A percentile compares a stretch with the other conserved stretches of the same genome.
phyloP scores from a whole-genome alignment of 2,888 invertebrate species.

The Andrena chrysosceles region DNA sequence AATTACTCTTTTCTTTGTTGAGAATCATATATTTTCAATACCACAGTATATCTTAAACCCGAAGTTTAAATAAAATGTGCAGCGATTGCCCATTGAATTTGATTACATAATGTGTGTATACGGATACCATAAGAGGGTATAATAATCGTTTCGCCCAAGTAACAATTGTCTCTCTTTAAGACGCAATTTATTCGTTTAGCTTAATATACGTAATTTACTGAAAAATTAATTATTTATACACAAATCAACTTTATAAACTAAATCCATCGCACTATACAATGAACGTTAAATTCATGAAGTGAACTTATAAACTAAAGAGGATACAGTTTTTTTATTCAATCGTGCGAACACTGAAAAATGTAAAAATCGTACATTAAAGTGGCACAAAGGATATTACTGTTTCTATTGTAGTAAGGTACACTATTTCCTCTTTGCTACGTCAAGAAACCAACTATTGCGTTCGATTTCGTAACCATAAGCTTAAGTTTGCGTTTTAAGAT shows the following conservation, averaged over 20 bases:
- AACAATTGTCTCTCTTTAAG: slow-evolving; percentile 36
- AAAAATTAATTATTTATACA: slow-evolving; percentile 65
- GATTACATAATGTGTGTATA: slow-evolving; percentile 39
- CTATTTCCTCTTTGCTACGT: slow-evolving; percentile 27
- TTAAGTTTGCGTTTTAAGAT: slow-evolving; percentile 22
- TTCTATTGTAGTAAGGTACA: slow-evolving; percentile 24
- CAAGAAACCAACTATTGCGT: slow-evolving; percentile 36
- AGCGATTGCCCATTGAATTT: slow-evolving; percentile 41
- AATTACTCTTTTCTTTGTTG: slow-evolving; percentile 30
- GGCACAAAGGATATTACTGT: slow-evolving; percentile 56
- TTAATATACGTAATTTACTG: slow-evolving; percentile 51
- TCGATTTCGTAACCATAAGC: slow-evolving; percentile 25
- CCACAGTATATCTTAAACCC: slow-evolving; percentile 53
- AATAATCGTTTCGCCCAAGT: slow-evolving; percentile 29
- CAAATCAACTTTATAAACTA: slow-evolving; percentile 57
- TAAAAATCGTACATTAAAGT: slow-evolving; percentile 54
- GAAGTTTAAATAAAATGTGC: slow-evolving; percentile 52
- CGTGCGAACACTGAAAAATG: slow-evolving; percentile 42
- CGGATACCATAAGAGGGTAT: slow-evolving; percentile 32
- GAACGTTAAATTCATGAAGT: slow-evolving; percentile 30
- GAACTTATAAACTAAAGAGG: slow-evolving; percentile 52
- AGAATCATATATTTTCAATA: slow-evolving; percentile 61
- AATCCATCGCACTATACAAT: slow-evolving; percentile 47
- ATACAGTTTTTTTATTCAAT: slow-evolving; percentile 15
- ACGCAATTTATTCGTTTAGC: slow-evolving; percentile 58